phyloP scores from a whole-genome alignment of 37 sponge, comb jelly and placozoan species.

The Tethya wilhelma region DNA sequence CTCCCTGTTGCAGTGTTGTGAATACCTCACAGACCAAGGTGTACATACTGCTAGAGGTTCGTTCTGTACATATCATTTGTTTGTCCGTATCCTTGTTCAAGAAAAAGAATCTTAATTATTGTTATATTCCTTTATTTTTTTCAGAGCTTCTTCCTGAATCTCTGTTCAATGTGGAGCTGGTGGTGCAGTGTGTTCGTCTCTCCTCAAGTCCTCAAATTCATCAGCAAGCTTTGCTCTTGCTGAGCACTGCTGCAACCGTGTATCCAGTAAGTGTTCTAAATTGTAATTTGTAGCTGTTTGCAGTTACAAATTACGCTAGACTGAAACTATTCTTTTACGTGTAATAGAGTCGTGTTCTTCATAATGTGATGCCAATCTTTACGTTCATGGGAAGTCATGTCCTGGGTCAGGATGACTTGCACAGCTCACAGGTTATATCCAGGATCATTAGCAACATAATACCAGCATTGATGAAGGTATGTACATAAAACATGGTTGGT shows the following conservation, averaged over 20 bases:
- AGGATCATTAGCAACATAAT: slow-evolving; percentile 84
- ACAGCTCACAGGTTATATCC: slow-evolving; percentile 87
- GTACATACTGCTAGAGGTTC: slow-evolving; percentile 5
- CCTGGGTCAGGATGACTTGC: slow-evolving; percentile 83
- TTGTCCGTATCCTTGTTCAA: neutral
- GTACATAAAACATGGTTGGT: neutral
- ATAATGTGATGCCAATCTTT: slow-evolving; percentile 97
- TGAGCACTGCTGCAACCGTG: slow-evolving; percentile 62
- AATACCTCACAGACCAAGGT: slow-evolving; percentile 19
- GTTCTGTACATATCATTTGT: neutral
- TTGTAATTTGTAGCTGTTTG: neutral
- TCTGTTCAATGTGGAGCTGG: slow-evolving; percentile 84
- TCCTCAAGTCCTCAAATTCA: slow-evolving; percentile 80
- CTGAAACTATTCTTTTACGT: neutral
- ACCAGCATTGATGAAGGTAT: slow-evolving; percentile 79
- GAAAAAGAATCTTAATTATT: too few species aligned
- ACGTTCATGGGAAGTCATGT: slow-evolving; percentile 97
- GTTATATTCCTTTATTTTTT: neutral
- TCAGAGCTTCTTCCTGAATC: slow-evolving; percentile 60
- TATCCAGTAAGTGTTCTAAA: slow-evolving; percentile 75
- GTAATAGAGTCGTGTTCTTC: slow-evolving; percentile 71
- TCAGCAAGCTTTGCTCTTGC: slow-evolving; percentile 77
- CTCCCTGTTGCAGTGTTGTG: slow-evolving; percentile 31
- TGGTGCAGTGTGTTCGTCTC: slow-evolving; percentile 79
- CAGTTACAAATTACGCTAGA: neutral